Conservation (phyloP, 2,797 vertebrate genomes). For the Enteromius afrohamiltoni region DNA sequence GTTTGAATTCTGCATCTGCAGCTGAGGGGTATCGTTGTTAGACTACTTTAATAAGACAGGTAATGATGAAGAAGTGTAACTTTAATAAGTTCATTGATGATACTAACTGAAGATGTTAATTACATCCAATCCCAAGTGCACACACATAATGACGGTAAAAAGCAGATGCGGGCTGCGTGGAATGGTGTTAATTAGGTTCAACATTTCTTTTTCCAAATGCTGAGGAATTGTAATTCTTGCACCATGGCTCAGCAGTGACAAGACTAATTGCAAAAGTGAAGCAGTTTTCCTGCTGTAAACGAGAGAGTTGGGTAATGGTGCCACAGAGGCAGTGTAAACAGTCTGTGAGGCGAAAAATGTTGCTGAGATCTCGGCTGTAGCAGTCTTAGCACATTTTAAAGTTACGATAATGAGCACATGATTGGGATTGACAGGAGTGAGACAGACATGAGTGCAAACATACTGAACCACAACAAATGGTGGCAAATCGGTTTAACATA, state of each 20-base stretch:
- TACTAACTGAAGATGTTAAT: constrained; percentile 41
- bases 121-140: constrained; percentile 33
- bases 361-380: constrained; percentile 37
- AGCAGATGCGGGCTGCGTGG: constrained; percentile 36
- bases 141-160: constrained; percentile 41
- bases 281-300: constrained; percentile 32
- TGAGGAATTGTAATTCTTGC: constrained; percentile 34
- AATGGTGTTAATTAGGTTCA: constrained; percentile 45
- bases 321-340: constrained; percentile 32
- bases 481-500: constrained; percentile 67
- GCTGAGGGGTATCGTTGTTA: neutral
- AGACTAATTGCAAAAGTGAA: constrained; percentile 43
- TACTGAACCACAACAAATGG: constrained; percentile 65
- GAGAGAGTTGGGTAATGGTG: constrained; percentile 25
- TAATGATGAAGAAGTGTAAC: constrained; percentile 46
- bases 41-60: constrained; percentile 34
- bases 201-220: constrained; percentile 32
- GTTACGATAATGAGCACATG: constrained; percentile 42
- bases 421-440: constrained; percentile 53
- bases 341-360: constrained; percentile 39
- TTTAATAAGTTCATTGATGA: constrained; percentile 41
- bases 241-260: constrained; percentile 41
- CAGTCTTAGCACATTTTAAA: constrained; percentile 34
- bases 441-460: constrained; percentile 53
- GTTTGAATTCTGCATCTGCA: neutral